These are phyloP conservation scores for Andrena fulva DNA, from an alignment of 2,888 invertebrate genomes.

Conservation along the genomic window DNA sequence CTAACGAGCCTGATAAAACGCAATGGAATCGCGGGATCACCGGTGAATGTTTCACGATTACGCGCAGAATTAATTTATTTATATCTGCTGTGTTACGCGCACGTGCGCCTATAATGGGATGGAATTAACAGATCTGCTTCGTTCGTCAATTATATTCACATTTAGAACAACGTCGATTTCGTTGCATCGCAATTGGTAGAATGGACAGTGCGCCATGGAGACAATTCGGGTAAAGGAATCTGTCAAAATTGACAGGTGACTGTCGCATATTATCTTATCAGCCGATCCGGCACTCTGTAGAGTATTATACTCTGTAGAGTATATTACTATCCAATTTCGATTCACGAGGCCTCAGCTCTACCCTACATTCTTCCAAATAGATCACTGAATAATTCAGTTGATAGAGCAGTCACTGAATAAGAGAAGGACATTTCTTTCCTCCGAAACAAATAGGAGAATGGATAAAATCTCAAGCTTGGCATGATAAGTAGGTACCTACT, in stretches of 20 bases:
- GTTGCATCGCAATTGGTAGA: neutral
- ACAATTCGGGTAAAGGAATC: neutral
- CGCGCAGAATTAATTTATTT: constrained; percentile 28
- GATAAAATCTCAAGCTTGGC: too few species aligned
- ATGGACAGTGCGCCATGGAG: neutral
- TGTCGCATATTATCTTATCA: too few species aligned
- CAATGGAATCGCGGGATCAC: neutral
- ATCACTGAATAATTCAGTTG: too few species aligned
- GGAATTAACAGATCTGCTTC: constrained; percentile 3
- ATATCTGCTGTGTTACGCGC: neutral
- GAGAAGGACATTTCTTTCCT: too few species aligned
- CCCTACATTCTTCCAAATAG: too few species aligned
- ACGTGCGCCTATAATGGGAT: neutral
- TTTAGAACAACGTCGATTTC: neutral
- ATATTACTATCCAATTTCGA: too few species aligned
- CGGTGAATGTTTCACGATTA: constrained; percentile 5
- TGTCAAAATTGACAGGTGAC: neutral
- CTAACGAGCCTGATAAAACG: constrained; percentile 10
- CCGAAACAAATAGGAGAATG: too few species aligned
- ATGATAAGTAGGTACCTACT: too few species aligned
- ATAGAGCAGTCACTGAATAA: too few species aligned
- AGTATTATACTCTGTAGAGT: too few species aligned
- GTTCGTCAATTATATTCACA: constrained; percentile 23
- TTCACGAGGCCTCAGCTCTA: too few species aligned
- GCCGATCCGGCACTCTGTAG: too few species aligned